Evolutionary conservation across 2,113 vertebrate genomes (phyloP), one percentile per base, ranked within the genome.

Genomic region (Stictonetta naevosa): DNA sequence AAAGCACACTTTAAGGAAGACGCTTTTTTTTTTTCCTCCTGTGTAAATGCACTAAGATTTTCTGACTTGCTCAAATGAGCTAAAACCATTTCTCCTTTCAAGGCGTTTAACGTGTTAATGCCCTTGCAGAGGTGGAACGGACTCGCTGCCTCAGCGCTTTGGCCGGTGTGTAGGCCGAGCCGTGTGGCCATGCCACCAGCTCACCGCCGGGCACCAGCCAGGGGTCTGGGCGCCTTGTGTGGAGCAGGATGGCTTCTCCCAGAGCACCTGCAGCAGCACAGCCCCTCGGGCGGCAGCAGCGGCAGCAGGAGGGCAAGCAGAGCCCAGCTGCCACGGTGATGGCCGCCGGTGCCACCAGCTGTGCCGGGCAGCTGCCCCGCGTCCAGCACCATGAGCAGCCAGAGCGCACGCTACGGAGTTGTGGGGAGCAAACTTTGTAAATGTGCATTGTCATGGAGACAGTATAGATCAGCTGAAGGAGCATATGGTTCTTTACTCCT

Each of bases 371-470:
- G 50, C 48, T 82, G 58, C 34, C 73, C 90, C 4, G 1, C 82
- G 44, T 50, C 67, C 52, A 69, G 55, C 13, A 55, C 76, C 75
- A 63, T 50, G 75, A 85, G 90, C 34, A 29, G 21, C 19, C 92
- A 86, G 73, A 91, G 68, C 68, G 81, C 92, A 62, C 88, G 92
- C 81, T 93, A 97, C 69, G 15, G 78, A 93, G 93, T 85, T 67
- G 91, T 93, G 44, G 29, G 82, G 76, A 89, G 85, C 74, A 90
- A 96, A 96, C 93, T 96, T 94, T 89, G 93, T 88, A 96, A 97
- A 97, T 96, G 91, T 96, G 95, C 95, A 97, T 97, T 94, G 94
- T 97, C 96, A 97, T 97, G 96, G 96, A 97, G 96, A 97, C 96
- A 93, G 94, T 88, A 94, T 26, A 91, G 91, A 93, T 95, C 95